Conservation (phyloP, 2,797 vertebrate genomes). For the Strix occidentalis region DNA sequence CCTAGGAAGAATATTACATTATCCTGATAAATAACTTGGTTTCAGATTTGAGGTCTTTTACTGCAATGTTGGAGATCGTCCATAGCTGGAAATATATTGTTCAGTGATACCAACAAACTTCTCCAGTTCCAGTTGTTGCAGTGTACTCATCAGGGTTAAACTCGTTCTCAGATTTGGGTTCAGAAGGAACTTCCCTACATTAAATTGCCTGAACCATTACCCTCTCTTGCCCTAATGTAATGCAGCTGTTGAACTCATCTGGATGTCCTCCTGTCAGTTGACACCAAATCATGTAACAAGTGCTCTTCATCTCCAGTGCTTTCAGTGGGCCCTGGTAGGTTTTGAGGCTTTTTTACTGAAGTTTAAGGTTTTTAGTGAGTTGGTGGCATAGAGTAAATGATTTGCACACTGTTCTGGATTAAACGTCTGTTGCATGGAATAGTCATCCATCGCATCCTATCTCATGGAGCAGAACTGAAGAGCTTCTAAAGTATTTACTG, state of each 20-base stretch:
- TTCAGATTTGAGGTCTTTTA: not conserved
- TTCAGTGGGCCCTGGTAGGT: not conserved
- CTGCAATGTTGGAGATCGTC: not conserved
- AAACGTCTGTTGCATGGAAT: not conserved
- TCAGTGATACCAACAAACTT: not conserved
- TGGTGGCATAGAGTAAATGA: not conserved
- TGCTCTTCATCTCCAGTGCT: not conserved
- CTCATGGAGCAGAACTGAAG: not conserved
- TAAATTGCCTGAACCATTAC: not conserved
- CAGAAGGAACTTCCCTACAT: not conserved
- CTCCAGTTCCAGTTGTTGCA: not conserved
- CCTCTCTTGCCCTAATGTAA: not conserved
- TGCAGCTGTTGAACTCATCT: not conserved
- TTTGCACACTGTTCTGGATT: not conserved
- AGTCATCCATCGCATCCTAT: not conserved
- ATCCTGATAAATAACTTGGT: not conserved
- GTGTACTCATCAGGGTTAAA: not conserved
- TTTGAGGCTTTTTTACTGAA: not conserved
- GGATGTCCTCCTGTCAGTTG: not conserved
- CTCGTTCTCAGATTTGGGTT: not conserved
- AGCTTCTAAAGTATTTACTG: not conserved
- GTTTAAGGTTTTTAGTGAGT: not conserved
- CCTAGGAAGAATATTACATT: not conserved
- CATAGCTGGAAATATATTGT: not conserved
- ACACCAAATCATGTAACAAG: rapidly evolving